Evolutionary conservation across 2,113 vertebrate species (phyloP).

Genomic region (Dipodomys ordii): DNA sequence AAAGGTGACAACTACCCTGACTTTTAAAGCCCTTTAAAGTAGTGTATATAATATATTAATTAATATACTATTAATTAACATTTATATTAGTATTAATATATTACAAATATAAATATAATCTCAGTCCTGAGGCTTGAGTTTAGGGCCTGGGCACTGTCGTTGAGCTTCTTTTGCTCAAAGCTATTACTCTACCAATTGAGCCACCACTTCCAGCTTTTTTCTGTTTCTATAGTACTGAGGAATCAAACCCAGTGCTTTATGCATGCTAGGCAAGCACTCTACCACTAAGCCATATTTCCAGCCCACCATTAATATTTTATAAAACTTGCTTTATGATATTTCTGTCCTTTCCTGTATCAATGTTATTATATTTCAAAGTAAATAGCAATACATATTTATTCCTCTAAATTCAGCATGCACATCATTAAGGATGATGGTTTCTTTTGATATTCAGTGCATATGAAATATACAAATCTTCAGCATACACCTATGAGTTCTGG

Average conservation of each 20-base stretch:
- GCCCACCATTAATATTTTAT: conserved; percentile 12
- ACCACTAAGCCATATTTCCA: neutral
- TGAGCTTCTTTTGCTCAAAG: neutral
- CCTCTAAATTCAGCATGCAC: conserved; percentile 28
- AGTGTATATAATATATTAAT: too few relatives aligned
- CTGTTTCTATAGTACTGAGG: too few relatives aligned
- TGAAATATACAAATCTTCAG: neutral
- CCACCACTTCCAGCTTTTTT: too few relatives aligned
- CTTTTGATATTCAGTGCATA: conserved; percentile 22
- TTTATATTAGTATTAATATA: too few relatives aligned
- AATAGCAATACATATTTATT: neutral
- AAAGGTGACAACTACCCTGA: neutral
- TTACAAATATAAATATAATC: too few relatives aligned
- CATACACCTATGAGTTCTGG: neutral
- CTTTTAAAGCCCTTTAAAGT: too few relatives aligned
- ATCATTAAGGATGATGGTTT: conserved; percentile 19
- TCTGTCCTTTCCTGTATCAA: neutral
- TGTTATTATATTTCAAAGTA: conserved; percentile 22
- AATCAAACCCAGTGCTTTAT: too few relatives aligned
- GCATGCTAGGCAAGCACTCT: neutral
- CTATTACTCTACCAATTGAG: too few relatives aligned
- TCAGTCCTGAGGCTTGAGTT: too few relatives aligned
- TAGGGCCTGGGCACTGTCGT: too few relatives aligned
- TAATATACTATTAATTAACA: too few relatives aligned
- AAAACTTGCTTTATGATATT: conserved; percentile 10